Percentiles rank a stretch among this genome's conserved stretches.
Conservation (phyloP, 2,113 vertebrate species). For the Ceratotherium simum region DNA sequence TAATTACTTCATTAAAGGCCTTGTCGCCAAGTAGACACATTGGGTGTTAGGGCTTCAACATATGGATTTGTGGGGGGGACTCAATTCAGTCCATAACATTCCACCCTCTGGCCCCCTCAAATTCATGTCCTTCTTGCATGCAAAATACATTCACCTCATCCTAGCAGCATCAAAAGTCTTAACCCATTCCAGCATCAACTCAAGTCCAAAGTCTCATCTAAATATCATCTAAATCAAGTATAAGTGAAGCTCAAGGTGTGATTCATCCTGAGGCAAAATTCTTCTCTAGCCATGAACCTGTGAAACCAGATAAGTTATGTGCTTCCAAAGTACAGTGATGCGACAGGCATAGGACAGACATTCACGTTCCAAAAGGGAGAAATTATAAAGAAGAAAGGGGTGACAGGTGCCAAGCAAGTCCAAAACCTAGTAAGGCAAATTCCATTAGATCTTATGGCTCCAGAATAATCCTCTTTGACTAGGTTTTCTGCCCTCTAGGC, state of each 20-base stretch:
- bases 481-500: neutral
- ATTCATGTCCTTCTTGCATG: neutral
- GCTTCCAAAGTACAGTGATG: neutral
- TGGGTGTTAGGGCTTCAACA: neutral
- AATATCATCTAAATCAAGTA: neutral
- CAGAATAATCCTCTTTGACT: neutral
- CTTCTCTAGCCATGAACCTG: neutral
- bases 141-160: neutral
- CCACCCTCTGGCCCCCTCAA: neutral
- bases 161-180: neutral
- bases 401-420: neutral
- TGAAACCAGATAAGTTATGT: neutral
- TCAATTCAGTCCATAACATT: neutral
- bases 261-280: neutral
- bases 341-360: neutral
- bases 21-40: neutral
- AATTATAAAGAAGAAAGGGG: neutral
- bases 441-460: neutral
- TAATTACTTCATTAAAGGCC: neutral
- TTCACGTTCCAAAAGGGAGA: neutral
- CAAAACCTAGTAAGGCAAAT: neutral
- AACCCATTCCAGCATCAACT: neutral
- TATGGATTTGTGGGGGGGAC: neutral
- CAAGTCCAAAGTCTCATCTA: neutral
- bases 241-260: neutral